These are phyloP conservation scores for Hyppa rectilinea DNA, from an alignment of 2,888 invertebrate genomes.

Conservation along the genomic window DNA sequence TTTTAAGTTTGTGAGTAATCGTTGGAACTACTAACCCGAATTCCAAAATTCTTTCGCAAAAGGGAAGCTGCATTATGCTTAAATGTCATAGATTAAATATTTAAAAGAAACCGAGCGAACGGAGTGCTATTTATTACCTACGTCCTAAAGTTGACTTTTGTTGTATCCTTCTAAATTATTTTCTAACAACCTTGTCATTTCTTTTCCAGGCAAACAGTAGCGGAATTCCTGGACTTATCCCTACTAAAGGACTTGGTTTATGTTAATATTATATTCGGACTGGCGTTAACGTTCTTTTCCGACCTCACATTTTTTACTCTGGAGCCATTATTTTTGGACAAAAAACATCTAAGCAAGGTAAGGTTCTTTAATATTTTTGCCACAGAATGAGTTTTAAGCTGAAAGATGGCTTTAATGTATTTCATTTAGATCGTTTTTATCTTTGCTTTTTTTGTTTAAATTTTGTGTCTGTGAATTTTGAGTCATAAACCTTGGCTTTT, in stretches of 20 bases:
- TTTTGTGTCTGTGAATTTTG: not conserved
- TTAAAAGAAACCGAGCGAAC: too few species aligned
- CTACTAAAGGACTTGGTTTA: constrained; percentile 92
- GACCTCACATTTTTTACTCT: constrained; percentile 93
- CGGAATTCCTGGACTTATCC: constrained; percentile 91
- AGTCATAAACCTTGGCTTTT: constrained; percentile 2
- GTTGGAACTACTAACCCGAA: too few species aligned
- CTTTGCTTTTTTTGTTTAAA: not conserved
- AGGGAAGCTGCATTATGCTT: too few species aligned
- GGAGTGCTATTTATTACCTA: too few species aligned
- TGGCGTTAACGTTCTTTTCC: constrained; percentile 92
- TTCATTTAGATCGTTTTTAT: constrained; percentile 19
- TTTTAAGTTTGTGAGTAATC: too few species aligned
- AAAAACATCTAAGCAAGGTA: constrained; percentile 87
- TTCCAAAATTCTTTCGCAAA: too few species aligned
- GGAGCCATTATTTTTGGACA: constrained; percentile 92
- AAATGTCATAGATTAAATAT: too few species aligned
- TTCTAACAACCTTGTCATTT: constrained; percentile 8
- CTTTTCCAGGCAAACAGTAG: constrained; percentile 88
- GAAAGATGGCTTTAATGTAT: constrained; percentile 24
- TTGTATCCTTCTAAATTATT: not conserved
- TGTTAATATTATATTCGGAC: constrained; percentile 93
- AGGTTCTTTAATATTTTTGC: constrained; percentile 61
- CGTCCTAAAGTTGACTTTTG: too few species aligned
- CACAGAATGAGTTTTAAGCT: constrained; percentile 31